A percentile compares a stretch with the other conserved stretches of the same genome.
These are phyloP conservation scores for Melanotaenia maccullochi DNA, from an alignment of 2,797 vertebrate species.

Conservation along the genomic window DNA sequence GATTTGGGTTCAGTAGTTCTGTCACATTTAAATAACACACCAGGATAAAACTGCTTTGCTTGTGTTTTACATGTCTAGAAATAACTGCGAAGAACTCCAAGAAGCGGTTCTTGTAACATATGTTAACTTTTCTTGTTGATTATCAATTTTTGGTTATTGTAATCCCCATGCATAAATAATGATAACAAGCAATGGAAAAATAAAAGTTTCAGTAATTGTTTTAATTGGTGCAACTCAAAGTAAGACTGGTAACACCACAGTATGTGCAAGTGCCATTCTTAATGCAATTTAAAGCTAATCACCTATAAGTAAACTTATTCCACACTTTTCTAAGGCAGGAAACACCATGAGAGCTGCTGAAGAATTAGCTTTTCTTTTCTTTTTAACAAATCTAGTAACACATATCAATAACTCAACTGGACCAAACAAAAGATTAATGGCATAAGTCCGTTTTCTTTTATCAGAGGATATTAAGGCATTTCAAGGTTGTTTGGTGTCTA, in stretches of 20 bases:
- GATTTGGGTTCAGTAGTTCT: conserved; percentile 49
- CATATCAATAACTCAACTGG: conserved; percentile 22
- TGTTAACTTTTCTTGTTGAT: conserved; percentile 2
- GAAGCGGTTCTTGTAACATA: neutral
- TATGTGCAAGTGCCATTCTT: conserved; percentile 16
- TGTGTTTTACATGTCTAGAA: conserved; percentile 11
- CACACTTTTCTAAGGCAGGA: conserved; percentile 33
- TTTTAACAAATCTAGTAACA: conserved; percentile 47
- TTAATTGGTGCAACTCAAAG: neutral
- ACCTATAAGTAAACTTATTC: conserved; percentile 18
- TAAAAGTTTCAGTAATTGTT: conserved; percentile 18
- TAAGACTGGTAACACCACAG: conserved; percentile 2
- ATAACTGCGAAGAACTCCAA: neutral
- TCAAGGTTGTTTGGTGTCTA: conserved; percentile 65
- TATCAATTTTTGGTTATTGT: neutral
- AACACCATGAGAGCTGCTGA: conserved; percentile 41
- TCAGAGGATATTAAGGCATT: conserved; percentile 16
- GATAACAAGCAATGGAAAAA: neutral
- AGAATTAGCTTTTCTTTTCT: conserved; percentile 15
- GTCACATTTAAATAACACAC: conserved; percentile 26
- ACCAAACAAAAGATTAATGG: conserved; percentile 34
- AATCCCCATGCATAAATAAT: neutral
- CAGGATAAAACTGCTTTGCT: neutral
- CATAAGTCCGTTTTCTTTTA: conserved; percentile 1
- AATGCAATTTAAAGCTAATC: conserved; percentile 17